Evolutionary conservation across 2,113 vertebrate genomes (phyloP).

Genomic region (Rutilus rutilus): DNA sequence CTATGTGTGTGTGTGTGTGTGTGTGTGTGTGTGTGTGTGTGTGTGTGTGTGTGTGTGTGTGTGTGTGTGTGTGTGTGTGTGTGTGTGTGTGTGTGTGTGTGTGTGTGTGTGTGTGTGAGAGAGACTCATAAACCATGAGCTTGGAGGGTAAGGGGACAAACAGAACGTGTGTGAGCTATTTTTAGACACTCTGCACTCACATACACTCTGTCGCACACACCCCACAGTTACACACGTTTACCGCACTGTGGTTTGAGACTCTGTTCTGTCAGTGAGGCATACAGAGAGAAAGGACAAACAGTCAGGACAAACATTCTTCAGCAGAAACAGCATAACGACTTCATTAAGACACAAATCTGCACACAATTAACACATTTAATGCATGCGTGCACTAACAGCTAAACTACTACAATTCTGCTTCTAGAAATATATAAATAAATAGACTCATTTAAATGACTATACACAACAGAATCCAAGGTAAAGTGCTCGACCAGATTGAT

Average conservation of each 20-base stretch:
- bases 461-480: not conserved
- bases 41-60: too few species aligned
- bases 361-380: not conserved
- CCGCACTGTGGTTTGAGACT: slow-evolving; percentile 22
- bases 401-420: not conserved
- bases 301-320: not conserved
- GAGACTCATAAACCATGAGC: slow-evolving; percentile 29
- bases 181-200: slow-evolving; percentile 44
- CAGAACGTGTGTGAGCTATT: slow-evolving; percentile 44
- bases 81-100: too few species aligned
- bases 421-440: not conserved
- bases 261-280: slow-evolving; percentile 20
- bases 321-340: slow-evolving; percentile 1
- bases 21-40: not conserved
- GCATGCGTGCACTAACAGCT: not conserved
- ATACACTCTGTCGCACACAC: slow-evolving; percentile 31
- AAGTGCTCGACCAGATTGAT: not conserved
- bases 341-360: not conserved
- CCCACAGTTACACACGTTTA: slow-evolving; percentile 4
- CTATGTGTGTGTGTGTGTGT: slow-evolving; percentile 3
- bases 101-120: too few species aligned
- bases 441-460: not conserved
- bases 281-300: slow-evolving; percentile 10
- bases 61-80: too few species aligned
- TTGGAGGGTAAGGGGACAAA: slow-evolving; percentile 57